Base-by-base conservation (phyloP, 64 coral and sea anemone genomes). In the Acropora yongei region DNA sequence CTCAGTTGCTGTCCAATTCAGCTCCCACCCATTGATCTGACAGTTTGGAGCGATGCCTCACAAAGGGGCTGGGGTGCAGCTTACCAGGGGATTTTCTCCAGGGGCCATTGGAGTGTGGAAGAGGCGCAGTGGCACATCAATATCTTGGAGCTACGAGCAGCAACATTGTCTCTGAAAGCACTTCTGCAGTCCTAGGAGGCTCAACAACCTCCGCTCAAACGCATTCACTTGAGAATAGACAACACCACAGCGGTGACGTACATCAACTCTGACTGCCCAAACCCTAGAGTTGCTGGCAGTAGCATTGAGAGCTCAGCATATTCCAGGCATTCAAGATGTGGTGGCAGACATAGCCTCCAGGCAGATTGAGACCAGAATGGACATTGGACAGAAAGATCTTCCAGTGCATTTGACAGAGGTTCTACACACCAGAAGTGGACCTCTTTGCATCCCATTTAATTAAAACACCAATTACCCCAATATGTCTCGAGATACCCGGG, bases 71-170 rank as follows among this genome's bases (percentile, higher is more conserved):
- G 80, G 80, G 77, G 80, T 5, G 80, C 72, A 7, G 76, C 47
- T 7, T 78, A 45, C 72, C 71, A 50, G 8, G 71, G 90, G 18
- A 49, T 43, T 8, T 76, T 51, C 18, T 86, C 72, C 1, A 72
- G 90, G 13, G 90, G 71, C 50, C 50, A 55, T 55, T 92, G 90
- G 90, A 76, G 39, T 42, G 74, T 49, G 45, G 51, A 86, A 12
- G 90, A 92, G 63, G 72, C 74, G 1, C 77, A 67, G 46, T 13
- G 39, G n/a, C 90, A 92, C 57, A 92, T 92, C 69, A 92, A 92
- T 67, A 0, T 86, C 0, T 65, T 86, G 16, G 90, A 92, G 44
- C 19, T 79, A 66, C 72, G 50, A 55, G 50, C 50, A 53, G 50
- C 50, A 53, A 53, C 50, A 53, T 53, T 53, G 50, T 9, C 50